Base-by-base conservation (phyloP, 2,113 vertebrate species). In the Synchiropus splendidus region DNA sequence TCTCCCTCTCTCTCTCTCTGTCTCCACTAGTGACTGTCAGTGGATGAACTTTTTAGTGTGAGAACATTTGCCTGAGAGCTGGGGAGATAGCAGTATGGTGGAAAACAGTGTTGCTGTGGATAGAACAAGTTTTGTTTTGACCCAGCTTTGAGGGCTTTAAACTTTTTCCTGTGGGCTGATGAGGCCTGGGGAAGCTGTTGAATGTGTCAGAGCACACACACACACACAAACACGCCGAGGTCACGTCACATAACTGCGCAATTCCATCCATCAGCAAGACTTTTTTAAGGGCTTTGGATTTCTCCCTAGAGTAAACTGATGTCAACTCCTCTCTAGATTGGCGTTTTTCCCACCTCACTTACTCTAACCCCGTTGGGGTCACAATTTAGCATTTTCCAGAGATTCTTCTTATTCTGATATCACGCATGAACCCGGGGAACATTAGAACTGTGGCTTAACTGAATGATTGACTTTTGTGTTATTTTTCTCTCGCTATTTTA, bases 331-430 rank as follows among this genome's bases (percentile, higher is more conserved):
- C 72, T 48, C 66, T 58, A 61, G 58, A 56, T 64, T 65, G 61
- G 52, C 63, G 15, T 10, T n/a, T 51, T 48, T 39, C 47, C 55
- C 21, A 44, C 42, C 17, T 6, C 39, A 36, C 45, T 9, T 17
- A 64, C 45, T 47, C 35, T 44, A 53, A 15, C 6, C 42, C 12
- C 39, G 14, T 71, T 2, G 34, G 54, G 52, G 57, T 62, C 49
- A 68, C 58, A 60, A 27, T 18, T 64, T 62, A 67, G 54, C 67
- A 67, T 73, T 83, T 80, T 79, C 52, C 58, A 74, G 51, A 62
- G 54, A 48, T 36, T 35, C 72, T 70, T 78, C 50, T 77, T 48
- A 76, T 68, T 84, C 80, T 82, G 64, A 75, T 77, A 77, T 76
- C 64, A 78, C 49, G 39, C 39, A 41, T 42, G 39, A 42, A 39